Evolutionary conservation across 92 coral and sea anemone species (phyloP), one percentile per base, ranked within the genome.

Genomic region (Epizoanthus rinbou): DNA sequence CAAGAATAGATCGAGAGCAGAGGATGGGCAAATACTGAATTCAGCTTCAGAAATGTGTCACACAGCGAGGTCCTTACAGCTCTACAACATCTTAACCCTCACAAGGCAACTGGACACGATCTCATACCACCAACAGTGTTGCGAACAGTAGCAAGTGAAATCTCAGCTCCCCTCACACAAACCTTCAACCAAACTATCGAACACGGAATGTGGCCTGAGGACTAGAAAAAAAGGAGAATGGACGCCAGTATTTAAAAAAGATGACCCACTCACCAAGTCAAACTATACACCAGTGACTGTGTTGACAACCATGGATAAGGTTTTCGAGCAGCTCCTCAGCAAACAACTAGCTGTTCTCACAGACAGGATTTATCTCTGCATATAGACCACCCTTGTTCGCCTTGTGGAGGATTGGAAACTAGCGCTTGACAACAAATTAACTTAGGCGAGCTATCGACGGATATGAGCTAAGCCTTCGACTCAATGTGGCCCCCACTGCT

Each of bases 271-370:
- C 31, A 28, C 31, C 31, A 28, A 86, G 76, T 21, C 63, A 60
- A 86, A 71, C 84, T 80, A 86, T 64, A 70, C 86, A 62, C 89
- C 89, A 39, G 80, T 86, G 52, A 79, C 86, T 59, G 72, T 86
- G 53, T 69, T 80, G 80, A 86, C 64, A 41, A 67, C 89, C 6
- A 82, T 80, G 25, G 89, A 71, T 19, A 80, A 86, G 59, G 76
- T 86, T 8, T 71, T 86, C 63, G 85, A 80, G 69, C 89, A 86
- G 37, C 82, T 86, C 56, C 86, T 86, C 57, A 66, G 89, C 71
- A 69, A 86, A 68, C 81, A 86, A 86, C 85, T 86, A 66, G 54
- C 57, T 57, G 80, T 47, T 14, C 54, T 86, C 57, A 76, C 85
- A 80, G 64, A 86, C 64, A 80, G 64, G 25, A 86, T 85, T 86